These are phyloP conservation scores for Eucera pruinosa DNA, from an alignment of 2,888 invertebrate genomes.

Conservation along the genomic window DNA sequence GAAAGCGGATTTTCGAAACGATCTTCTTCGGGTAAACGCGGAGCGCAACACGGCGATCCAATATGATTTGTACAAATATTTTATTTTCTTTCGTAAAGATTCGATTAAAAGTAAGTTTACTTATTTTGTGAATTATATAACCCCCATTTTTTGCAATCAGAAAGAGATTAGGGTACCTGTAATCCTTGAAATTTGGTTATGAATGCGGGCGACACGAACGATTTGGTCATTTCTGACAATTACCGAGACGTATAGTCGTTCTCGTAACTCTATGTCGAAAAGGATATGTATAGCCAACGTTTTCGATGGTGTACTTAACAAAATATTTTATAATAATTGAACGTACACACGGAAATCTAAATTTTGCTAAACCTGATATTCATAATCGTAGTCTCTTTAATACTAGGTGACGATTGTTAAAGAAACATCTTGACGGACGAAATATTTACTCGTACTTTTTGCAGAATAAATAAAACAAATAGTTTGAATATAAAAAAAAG, in stretches of 20 bases:
- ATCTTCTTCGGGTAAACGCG: slow-evolving; percentile 33
- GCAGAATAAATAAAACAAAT: slow-evolving; percentile 31
- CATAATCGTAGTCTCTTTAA: slow-evolving; percentile 35
- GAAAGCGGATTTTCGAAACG: slow-evolving; percentile 25
- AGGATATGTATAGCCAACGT: slow-evolving; percentile 30
- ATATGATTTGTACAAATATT: slow-evolving; percentile 57
- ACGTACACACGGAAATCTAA: slow-evolving; percentile 25
- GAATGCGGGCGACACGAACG: slow-evolving; percentile 5
- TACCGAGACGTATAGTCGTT: background rate
- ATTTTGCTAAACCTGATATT: slow-evolving; percentile 17
- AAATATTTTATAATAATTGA: slow-evolving; percentile 48
- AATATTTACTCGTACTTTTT: slow-evolving; percentile 47
- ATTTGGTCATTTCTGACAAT: slow-evolving; percentile 16
- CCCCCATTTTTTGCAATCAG: slow-evolving; percentile 20
- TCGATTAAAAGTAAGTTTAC: slow-evolving; percentile 59
- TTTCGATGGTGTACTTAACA: slow-evolving; percentile 57
- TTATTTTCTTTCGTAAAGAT: slow-evolving; percentile 53
- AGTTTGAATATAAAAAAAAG: slow-evolving; percentile 34
- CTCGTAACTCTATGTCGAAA: slow-evolving; percentile 3
- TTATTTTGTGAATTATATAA: slow-evolving; percentile 52
- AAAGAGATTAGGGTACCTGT: background rate
- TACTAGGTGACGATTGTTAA: slow-evolving; percentile 32
- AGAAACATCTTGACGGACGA: slow-evolving; percentile 32
- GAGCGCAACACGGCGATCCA: slow-evolving; percentile 38
- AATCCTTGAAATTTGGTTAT: background rate